Conservation (phyloP, 2,888 invertebrate species). For the Mechanitis messenoides region DNA sequence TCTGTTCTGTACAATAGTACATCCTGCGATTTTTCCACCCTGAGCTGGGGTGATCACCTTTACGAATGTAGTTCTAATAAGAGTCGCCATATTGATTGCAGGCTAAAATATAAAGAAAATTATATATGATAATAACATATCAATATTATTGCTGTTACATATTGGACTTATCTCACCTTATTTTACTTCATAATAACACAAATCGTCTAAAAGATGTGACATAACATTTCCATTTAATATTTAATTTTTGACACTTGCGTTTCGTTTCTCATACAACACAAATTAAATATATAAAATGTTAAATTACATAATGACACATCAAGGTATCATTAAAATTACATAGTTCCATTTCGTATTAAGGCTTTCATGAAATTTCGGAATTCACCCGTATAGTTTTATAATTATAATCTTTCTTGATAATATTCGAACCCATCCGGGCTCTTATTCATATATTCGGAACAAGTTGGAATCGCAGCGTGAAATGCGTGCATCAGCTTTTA, state of each 20-base stretch:
- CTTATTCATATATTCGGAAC: no score
- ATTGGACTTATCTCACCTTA: constrained; percentile 42
- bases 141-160: not conserved
- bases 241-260: constrained; percentile 17
- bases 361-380: no score
- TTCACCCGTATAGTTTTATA: no score
- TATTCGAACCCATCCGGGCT: no score
- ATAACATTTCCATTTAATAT: constrained; percentile 43
- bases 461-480: no score
- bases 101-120: constrained; percentile 34
- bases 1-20: constrained; percentile 57
- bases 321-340: no score
- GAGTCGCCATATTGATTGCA: constrained; percentile 52
- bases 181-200: constrained; percentile 54
- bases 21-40: constrained; percentile 61
- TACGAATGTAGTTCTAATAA: constrained; percentile 56
- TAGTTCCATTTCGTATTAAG: no score
- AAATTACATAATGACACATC: no score
- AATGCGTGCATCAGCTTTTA: no score
- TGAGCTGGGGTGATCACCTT: constrained; percentile 54
- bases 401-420: no score
- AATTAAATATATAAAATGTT: not conserved
- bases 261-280: constrained; percentile 15
- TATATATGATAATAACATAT: constrained; percentile 9
- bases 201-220: constrained; percentile 49